Evolutionary conservation across 2,888 invertebrate genomes (phyloP).

Genomic region (Apocheima hispidaria): DNA sequence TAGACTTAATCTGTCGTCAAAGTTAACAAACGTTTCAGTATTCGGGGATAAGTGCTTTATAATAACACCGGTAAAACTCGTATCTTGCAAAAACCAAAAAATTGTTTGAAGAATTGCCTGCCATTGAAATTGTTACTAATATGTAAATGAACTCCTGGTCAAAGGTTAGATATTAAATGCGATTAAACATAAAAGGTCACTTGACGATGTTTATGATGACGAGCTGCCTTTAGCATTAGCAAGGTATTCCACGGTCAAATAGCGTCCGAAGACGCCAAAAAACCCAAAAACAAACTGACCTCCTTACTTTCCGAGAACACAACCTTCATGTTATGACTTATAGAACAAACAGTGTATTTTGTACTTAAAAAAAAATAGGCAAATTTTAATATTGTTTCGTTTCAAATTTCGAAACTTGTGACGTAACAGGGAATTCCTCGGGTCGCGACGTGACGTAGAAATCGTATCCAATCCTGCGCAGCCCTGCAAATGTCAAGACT

Average conservation of each 20-base stretch:
- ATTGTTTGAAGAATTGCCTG: neutral
- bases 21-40: too few relatives aligned
- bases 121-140: neutral
- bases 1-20: too few relatives aligned
- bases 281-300: conserved; percentile 30
- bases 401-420: conserved; percentile 56
- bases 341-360: conserved; percentile 18
- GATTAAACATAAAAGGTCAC: conserved; percentile 28
- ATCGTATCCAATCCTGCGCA: conserved; percentile 54
- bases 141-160: neutral
- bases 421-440: conserved; percentile 76
- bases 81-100: neutral
- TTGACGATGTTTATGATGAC: conserved; percentile 28
- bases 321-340: conserved; percentile 30
- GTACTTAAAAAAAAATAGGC: conserved; percentile 1
- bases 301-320: conserved; percentile 30
- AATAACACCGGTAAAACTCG: neutral
- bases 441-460: conserved; percentile 55
- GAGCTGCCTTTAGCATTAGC: conserved; percentile 24
- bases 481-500: conserved; percentile 75
- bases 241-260: conserved; percentile 29
- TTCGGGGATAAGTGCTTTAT: too few relatives aligned
- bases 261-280: conserved; percentile 18
- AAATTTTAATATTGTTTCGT: conserved; percentile 52
- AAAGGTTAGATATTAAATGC: conserved; percentile 18